Conservation (phyloP, 2,113 vertebrate genomes). For the Anguilla rostrata region DNA sequence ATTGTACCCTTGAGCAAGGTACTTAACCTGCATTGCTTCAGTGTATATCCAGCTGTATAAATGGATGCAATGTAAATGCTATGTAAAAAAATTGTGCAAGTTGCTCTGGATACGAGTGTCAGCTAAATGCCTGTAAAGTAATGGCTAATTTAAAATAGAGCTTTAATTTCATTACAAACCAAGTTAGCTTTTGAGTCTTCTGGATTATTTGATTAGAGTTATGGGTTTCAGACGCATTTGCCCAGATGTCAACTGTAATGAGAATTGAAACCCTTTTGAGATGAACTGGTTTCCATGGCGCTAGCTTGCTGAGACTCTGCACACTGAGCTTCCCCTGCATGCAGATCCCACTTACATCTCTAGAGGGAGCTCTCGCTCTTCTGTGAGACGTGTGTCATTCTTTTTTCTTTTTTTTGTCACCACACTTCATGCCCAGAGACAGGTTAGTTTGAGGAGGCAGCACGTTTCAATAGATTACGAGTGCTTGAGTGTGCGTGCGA, state of each 20-base stretch:
- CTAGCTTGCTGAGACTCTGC: background rate
- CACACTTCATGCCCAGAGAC: too few species aligned
- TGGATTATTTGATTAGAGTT: background rate
- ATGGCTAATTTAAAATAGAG: background rate
- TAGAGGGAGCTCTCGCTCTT: slow-evolving; percentile 18
- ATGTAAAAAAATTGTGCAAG: too few species aligned
- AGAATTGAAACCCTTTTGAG: background rate
- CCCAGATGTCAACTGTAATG: background rate
- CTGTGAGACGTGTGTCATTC: background rate
- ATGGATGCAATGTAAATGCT: too few species aligned
- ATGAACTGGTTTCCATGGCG: background rate
- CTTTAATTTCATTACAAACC: background rate
- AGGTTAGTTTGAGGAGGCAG: background rate
- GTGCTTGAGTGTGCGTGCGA: background rate
- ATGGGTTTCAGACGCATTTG: background rate
- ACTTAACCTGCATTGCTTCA: too few species aligned
- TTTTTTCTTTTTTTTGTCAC: too few species aligned
- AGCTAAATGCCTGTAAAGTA: too few species aligned
- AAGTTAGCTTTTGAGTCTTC: background rate
- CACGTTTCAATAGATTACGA: slow-evolving; percentile 15
- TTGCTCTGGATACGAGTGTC: too few species aligned
- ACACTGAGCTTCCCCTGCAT: background rate
- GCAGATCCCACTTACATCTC: background rate
- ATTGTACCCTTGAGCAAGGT: too few species aligned
- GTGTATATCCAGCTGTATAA: too few species aligned